These are phyloP conservation scores for Drosophila repletoides DNA, from an alignment of 1,140 invertebrate genomes.

Conservation along the genomic window DNA sequence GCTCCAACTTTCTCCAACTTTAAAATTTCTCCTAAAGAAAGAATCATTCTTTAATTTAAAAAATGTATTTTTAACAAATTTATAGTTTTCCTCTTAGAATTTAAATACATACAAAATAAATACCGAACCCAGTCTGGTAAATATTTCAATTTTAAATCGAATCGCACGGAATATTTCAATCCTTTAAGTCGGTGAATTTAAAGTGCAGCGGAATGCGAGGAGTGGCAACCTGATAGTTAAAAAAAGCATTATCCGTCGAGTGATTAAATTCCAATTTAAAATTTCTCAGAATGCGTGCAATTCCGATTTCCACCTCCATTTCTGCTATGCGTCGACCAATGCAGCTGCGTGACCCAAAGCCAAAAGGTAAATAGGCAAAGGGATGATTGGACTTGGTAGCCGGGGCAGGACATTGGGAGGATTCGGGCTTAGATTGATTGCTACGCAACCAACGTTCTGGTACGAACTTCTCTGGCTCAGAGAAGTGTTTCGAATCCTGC, in stretches of 20 bases:
- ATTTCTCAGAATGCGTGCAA: constrained; percentile 84
- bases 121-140: too few relatives aligned
- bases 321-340: constrained; percentile 87
- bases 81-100: too few relatives aligned
- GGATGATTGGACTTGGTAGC: constrained; percentile 83
- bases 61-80: too few relatives aligned
- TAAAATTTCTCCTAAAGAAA: too few relatives aligned
- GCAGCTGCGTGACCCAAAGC: constrained; percentile 84
- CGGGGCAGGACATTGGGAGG: neutral
- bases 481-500: constrained; percentile 82
- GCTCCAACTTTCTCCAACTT: too few relatives aligned
- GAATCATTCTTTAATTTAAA: too few relatives aligned
- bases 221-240: constrained; percentile 29
- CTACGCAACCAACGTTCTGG: constrained; percentile 85
- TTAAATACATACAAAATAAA: too few relatives aligned
- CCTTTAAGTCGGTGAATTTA: constrained; percentile 40
- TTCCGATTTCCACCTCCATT: constrained; percentile 86
- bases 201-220: constrained; percentile 52
- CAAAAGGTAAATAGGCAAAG: constrained; percentile 85
- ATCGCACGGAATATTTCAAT: too few relatives aligned
- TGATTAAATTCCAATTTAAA: constrained; percentile 84
- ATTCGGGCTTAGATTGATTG: neutral
- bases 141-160: too few relatives aligned
- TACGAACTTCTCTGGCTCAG: constrained; percentile 83
- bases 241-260: constrained; percentile 44